Base-by-base conservation (phyloP, 2,113 vertebrate genomes). In the Mystacornis crossleyi region DNA sequence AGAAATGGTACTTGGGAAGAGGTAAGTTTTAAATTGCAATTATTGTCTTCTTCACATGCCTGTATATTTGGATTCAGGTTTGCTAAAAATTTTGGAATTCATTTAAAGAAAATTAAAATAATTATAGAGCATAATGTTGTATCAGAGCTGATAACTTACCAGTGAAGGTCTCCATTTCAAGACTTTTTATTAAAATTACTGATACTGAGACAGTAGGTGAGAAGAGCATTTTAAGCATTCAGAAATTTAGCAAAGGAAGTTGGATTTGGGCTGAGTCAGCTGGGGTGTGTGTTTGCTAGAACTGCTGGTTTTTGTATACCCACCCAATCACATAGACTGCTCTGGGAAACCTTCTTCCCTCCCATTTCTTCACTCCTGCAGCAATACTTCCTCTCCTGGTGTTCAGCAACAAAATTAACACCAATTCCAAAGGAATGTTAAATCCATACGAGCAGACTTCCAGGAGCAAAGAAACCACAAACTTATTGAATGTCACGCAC, bases 311-410 rank as follows among this genome's bases (percentile, higher is more conserved):
- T 81, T 72, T 77, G 9, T 26, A 18, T 7, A 40, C 29, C 4
- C 33, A 43, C 6, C 3, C 2, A 13, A 45, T 14, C 40, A 53
- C 12, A 21, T 0, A 18, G 26, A 42, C 15, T 21, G 62, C 40
- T 60, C 38, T 66, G 36, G 43, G 66, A 70, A 60, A 86, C 8
- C 7, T 86, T 34, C 36, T n/a, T 71, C 18, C 29, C 34, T 51
- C 18, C 25, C 12, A 31, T 40, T 73, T 42, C n/a, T 54, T 55
- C 40, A 53, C 15, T 47, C 40, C 53, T 74, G 26, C 8, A 55
- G 53, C 15, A 65, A 50, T 21, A 36, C 13, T 40, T 92, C 11
- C 40, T 74, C 26, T 48, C 33, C 31, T 20, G 18, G 10, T 42
- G 26, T 28, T 86, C 72, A 50, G 19, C 3, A 3, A 53, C 50